phyloP scores from a whole-genome alignment of 2,113 vertebrate genomes.

The Macroglossus sobrinus region DNA sequence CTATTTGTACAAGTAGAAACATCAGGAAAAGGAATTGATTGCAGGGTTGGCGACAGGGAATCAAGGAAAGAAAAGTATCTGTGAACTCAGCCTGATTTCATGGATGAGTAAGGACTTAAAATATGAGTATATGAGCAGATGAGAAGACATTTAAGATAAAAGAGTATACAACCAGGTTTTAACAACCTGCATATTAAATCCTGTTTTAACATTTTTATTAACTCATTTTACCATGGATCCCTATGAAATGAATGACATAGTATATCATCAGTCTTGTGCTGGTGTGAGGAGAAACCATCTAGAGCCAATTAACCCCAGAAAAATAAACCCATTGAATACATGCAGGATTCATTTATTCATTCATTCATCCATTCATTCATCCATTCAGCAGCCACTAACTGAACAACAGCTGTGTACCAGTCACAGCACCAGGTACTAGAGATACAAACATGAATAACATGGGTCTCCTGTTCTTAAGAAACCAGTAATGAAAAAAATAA shows the following conservation, averaged over 20 bases:
- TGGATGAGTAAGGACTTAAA: neutral
- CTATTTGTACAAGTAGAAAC: neutral
- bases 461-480: neutral
- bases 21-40: neutral
- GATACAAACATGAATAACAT: neutral
- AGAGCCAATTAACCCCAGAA: neutral
- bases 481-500: neutral
- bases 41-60: neutral
- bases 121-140: neutral
- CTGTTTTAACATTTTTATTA: neutral
- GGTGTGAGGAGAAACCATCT: neutral
- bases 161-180: neutral
- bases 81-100: neutral
- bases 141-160: neutral
- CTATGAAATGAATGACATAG: neutral
- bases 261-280: neutral
- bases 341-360: neutral
- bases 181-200: neutral
- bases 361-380: neutral
- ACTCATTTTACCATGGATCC: neutral
- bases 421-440: neutral
- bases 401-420: neutral
- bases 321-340: neutral
- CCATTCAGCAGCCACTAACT: neutral
- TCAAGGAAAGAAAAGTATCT: neutral